Percentiles rank a stretch among this genome's conserved stretches.
phyloP scores from a whole-genome alignment of 2,888 invertebrate genomes.

The Eucriotettix oculatus region DNA sequence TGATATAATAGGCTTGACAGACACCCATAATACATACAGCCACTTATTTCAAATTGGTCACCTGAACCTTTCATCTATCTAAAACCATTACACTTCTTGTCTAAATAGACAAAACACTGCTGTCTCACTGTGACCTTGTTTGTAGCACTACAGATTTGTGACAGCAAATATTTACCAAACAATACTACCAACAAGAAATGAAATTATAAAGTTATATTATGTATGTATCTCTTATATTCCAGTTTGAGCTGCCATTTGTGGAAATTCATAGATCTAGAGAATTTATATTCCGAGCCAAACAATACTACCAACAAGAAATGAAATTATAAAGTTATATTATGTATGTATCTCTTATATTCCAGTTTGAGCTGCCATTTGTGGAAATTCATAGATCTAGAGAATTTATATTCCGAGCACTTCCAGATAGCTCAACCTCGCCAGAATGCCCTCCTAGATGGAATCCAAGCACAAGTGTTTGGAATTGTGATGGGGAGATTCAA shows the following conservation, averaged over 20 bases:
- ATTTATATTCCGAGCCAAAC: constrained; percentile 49
- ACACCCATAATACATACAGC: too few relatives aligned
- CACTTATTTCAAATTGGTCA: too few relatives aligned
- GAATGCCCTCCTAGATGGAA: constrained; percentile 19
- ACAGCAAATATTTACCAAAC: too few relatives aligned
- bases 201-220: background rate
- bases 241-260: constrained; percentile 57
- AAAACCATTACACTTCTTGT: too few relatives aligned
- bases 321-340: background rate
- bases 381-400: constrained; percentile 56
- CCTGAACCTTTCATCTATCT: too few relatives aligned
- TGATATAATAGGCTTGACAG: too few relatives aligned
- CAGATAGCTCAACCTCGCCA: constrained; percentile 14
- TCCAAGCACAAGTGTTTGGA: constrained; percentile 47
- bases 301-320: too few relatives aligned
- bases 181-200: too few relatives aligned
- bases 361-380: constrained; percentile 57
- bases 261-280: constrained; percentile 56
- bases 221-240: constrained; percentile 5
- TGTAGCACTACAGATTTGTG: too few relatives aligned
- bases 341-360: constrained; percentile 5
- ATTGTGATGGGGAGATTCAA: constrained; percentile 66
- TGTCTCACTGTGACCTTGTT: too few relatives aligned
- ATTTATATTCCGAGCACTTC: constrained; percentile 44
- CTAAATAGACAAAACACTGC: too few relatives aligned